These are phyloP conservation scores for Scytalopus superciliaris DNA, from an alignment of 2,113 vertebrate species.

Conservation along the genomic window DNA sequence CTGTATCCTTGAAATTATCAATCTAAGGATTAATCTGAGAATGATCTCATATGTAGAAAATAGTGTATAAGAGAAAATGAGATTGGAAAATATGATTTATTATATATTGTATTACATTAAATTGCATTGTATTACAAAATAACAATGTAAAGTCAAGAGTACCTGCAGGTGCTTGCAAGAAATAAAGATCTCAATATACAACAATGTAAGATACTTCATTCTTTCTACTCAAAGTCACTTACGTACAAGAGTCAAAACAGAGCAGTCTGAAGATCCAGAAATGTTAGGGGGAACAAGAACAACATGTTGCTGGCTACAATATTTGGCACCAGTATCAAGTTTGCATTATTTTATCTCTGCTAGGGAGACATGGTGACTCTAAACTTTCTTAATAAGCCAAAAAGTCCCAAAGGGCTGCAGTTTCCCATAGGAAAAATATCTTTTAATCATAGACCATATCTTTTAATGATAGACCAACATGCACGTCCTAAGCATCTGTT, in stretches of 20 bases:
- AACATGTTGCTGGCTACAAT: background rate
- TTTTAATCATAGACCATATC: background rate
- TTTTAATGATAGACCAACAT: background rate
- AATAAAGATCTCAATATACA: background rate
- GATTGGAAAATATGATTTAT: background rate
- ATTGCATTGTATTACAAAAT: background rate
- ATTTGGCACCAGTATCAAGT: background rate
- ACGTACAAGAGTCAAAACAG: background rate
- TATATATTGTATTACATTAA: background rate
- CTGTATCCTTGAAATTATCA: background rate
- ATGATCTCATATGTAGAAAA: background rate
- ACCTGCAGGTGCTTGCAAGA: background rate
- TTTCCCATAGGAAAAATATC: background rate
- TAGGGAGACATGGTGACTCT: background rate
- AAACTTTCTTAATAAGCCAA: constrained; percentile 2
- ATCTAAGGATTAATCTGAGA: background rate
- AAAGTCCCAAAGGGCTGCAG: background rate
- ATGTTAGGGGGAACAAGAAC: background rate
- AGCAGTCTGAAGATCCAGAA: background rate
- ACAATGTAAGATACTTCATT: background rate
- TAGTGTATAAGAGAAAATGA: background rate
- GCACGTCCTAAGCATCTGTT: background rate
- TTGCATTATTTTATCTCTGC: background rate
- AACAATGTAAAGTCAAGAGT: background rate
- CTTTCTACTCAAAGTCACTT: background rate